phyloP scores from a whole-genome alignment of 2,888 invertebrate genomes.

The Steromphala cineraria region DNA sequence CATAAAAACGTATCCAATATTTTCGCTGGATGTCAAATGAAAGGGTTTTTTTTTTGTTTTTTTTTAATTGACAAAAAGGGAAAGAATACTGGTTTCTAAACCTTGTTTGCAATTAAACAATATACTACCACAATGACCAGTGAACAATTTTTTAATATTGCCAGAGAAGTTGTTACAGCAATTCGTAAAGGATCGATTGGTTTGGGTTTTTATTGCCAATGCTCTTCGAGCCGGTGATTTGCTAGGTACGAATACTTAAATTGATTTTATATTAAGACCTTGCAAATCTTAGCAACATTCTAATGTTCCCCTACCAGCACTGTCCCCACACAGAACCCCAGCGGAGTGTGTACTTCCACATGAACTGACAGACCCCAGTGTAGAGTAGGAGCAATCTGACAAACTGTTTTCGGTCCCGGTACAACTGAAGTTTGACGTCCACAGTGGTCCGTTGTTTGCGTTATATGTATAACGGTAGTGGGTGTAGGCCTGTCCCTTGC shows the following conservation, averaged over 20 bases:
- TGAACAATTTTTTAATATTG: no score
- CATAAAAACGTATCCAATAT: no score
- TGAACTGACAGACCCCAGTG: constrained; percentile 49
- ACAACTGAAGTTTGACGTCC: constrained; percentile 77
- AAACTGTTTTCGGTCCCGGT: constrained; percentile 55
- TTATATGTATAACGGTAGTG: constrained; percentile 57
- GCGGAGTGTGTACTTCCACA: constrained; percentile 57
- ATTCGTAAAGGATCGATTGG: no score
- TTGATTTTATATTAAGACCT: no score
- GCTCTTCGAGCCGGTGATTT: no score
- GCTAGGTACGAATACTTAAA: no score
- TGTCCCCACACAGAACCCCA: constrained; percentile 60
- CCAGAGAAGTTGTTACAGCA: no score
- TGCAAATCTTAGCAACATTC: not conserved
- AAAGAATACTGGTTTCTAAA: no score
- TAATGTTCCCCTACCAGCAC: constrained; percentile 45
- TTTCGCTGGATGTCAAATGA: no score
- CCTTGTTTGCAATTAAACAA: not conserved
- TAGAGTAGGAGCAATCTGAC: constrained; percentile 50
- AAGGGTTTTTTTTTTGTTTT: no score
- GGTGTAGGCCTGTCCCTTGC: constrained; percentile 60
- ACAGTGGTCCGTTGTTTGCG: constrained; percentile 76
- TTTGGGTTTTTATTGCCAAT: no score
- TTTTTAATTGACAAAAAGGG: no score
- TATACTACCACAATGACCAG: not conserved